A percentile compares a stretch with the other conserved stretches of the same genome.
Conservation (phyloP, 2,113 vertebrate genomes). For the Agelaius phoeniceus region DNA sequence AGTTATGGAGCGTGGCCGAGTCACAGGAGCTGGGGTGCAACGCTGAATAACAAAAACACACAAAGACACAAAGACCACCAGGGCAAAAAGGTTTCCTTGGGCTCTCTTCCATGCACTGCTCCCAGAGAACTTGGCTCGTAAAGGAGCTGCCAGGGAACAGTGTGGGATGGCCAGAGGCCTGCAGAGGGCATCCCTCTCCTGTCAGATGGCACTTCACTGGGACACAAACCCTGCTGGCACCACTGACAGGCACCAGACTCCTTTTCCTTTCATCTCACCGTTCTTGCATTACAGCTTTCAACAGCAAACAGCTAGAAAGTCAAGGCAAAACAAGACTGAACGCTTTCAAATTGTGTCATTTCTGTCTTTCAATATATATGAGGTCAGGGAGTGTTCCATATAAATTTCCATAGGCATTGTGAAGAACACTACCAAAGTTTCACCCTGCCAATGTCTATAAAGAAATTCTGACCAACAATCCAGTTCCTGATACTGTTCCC, state of each 20-base stretch:
- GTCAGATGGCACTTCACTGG: not conserved
- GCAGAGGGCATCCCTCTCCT: slow-evolving; percentile 41
- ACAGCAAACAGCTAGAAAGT: not conserved
- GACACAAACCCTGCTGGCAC: not conserved
- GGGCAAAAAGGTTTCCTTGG: not conserved
- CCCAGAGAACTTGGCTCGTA: fast-evolving
- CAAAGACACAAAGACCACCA: not conserved
- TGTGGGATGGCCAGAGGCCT: not conserved
- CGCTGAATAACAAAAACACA: not conserved
- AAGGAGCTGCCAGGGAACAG: not conserved
- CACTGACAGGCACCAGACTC: not conserved
- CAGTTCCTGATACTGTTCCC: not conserved
- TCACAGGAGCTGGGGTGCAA: not conserved
- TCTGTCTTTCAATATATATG: not conserved
- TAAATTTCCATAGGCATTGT: not conserved
- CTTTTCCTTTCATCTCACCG: not conserved
- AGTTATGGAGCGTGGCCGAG: not conserved
- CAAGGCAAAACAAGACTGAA: not conserved
- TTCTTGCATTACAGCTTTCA: not conserved
- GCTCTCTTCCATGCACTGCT: not conserved
- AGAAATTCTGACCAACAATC: not conserved
- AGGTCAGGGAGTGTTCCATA: not conserved
- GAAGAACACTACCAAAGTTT: not conserved
- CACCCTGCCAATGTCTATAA: not conserved
- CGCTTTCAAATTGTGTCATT: not conserved